Conservation (phyloP, 2,888 invertebrate genomes). For the Germaria angustata region DNA sequence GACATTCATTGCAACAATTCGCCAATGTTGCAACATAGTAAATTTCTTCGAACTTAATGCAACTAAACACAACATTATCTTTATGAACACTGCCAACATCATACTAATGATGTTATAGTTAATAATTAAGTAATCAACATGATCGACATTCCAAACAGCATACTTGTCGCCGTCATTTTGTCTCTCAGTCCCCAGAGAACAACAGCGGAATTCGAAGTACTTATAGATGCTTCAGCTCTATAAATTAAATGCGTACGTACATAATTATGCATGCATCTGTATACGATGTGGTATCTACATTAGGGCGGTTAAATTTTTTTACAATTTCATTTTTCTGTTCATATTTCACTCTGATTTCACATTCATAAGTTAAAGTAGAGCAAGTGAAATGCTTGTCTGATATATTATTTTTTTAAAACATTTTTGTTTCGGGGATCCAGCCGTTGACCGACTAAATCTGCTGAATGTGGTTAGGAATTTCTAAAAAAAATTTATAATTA, state of each 20-base stretch:
- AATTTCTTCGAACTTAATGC: not conserved
- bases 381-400: too few relatives aligned
- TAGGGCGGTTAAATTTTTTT: not conserved
- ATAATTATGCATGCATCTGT: too few relatives aligned
- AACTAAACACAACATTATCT: not conserved
- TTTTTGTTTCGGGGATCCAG: too few relatives aligned
- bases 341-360: too few relatives aligned
- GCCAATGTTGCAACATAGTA: not conserved
- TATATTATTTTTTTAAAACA: too few relatives aligned
- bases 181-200: slow-evolving; percentile 61
- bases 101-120: slow-evolving; percentile 28
- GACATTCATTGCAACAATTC: too few relatives aligned
- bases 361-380: too few relatives aligned
- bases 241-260: not conserved
- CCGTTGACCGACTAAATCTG: too few relatives aligned
- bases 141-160: slow-evolving; percentile 53
- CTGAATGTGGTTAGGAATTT: too few relatives aligned
- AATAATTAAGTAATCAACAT: slow-evolving; percentile 47
- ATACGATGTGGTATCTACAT: not conserved
- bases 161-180: slow-evolving; percentile 66
- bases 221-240: slow-evolving; percentile 37
- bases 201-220: slow-evolving; percentile 24
- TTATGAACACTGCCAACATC: not conserved
- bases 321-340: too few relatives aligned
- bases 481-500: too few relatives aligned